These are phyloP conservation scores for Amblyjoppa proteus DNA, from an alignment of 2,888 invertebrate genomes.

Conservation along the genomic window DNA sequence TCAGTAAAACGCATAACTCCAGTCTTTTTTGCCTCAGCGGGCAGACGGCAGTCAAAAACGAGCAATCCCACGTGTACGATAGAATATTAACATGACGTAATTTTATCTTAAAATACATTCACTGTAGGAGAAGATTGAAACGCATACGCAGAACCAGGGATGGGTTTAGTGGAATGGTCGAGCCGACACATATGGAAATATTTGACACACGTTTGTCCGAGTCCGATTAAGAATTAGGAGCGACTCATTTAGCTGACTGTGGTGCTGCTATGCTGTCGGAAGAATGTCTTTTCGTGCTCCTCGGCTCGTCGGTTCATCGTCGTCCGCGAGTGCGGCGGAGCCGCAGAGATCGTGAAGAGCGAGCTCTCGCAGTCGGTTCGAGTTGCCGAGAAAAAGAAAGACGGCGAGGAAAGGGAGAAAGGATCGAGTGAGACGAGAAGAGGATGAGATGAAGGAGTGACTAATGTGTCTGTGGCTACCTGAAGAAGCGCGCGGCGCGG, in stretches of 20 bases:
- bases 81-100: slow-evolving; percentile 15
- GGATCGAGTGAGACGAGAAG: slow-evolving; percentile 46
- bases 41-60: background rate
- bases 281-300: slow-evolving; percentile 41
- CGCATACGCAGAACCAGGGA: slow-evolving; percentile 3
- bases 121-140: background rate
- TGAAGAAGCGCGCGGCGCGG: slow-evolving; percentile 83
- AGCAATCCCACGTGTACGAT: slow-evolving; percentile 19
- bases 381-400: slow-evolving; percentile 22
- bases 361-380: slow-evolving; percentile 49
- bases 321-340: slow-evolving; percentile 38
- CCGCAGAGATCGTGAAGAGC: slow-evolving; percentile 60
- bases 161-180: slow-evolving; percentile 12
- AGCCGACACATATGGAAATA: slow-evolving; percentile 49
- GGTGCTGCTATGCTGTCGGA: slow-evolving; percentile 23
- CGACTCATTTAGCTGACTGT: slow-evolving; percentile 82
- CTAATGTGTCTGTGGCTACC: slow-evolving; percentile 85
- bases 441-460: slow-evolving; percentile 81
- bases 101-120: background rate
- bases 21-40: too few relatives aligned
- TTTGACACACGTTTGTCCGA: slow-evolving; percentile 80
- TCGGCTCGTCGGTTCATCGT: slow-evolving; percentile 36
- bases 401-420: slow-evolving; percentile 36
- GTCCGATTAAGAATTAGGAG: slow-evolving; percentile 82
- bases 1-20: too few relatives aligned